Evolutionary conservation across 2,113 vertebrate genomes (phyloP).

Genomic region (Ia io): DNA sequence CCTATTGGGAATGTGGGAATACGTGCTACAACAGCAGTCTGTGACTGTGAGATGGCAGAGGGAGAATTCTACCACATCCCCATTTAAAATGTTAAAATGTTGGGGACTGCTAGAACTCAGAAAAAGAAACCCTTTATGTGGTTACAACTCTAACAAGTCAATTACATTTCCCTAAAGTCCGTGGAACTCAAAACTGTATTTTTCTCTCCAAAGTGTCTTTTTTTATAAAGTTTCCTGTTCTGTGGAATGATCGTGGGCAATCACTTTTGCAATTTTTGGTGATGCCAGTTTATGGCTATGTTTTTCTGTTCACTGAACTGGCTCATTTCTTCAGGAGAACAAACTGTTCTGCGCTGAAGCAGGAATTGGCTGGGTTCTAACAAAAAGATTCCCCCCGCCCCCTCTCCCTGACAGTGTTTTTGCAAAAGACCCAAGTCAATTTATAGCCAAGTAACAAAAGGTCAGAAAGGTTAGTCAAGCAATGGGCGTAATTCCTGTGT

Average conservation of each 20-base stretch:
- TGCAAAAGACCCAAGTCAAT: constrained; percentile 86
- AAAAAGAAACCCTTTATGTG: constrained; percentile 32
- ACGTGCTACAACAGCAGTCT: neutral
- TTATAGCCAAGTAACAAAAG: constrained; percentile 89
- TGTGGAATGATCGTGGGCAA: constrained; percentile 48
- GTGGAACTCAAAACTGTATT: neutral
- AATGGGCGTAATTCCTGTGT: constrained; percentile 86
- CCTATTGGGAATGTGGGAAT: neutral
- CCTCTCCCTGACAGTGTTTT: constrained; percentile 80
- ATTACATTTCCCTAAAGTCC: constrained; percentile 65
- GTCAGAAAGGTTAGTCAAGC: constrained; percentile 85
- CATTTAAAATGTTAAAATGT: constrained; percentile 18
- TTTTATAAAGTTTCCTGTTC: constrained; percentile 20
- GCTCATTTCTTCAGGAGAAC: constrained; percentile 87
- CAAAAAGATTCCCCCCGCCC: constrained; percentile 82
- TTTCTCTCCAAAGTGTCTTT: neutral
- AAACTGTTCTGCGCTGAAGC: constrained; percentile 87
- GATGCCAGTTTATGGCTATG: constrained; percentile 82
- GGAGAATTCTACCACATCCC: neutral
- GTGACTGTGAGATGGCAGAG: neutral
- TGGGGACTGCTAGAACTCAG: constrained; percentile 10
- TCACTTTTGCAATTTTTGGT: constrained; percentile 77
- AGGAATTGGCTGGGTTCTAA: constrained; percentile 88
- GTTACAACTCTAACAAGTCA: constrained; percentile 56
- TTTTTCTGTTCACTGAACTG: constrained; percentile 88